Evolutionary conservation across 1,140 invertebrate species (phyloP), one percentile per base, ranked within the genome.

Genomic region (Nasonia giraulti): DNA sequence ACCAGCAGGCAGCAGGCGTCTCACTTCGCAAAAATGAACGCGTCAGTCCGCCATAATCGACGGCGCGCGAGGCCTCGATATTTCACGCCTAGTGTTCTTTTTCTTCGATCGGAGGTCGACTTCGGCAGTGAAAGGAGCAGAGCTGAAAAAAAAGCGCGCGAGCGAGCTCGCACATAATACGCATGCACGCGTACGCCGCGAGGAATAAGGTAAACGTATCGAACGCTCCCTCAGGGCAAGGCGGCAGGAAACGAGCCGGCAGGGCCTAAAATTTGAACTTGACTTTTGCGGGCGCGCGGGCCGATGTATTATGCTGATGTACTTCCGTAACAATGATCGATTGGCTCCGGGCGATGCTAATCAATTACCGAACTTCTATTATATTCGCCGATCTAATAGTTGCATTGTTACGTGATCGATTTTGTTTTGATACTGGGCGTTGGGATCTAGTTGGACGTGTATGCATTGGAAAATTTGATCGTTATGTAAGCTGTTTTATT

Each of bases 121-220:
- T 27, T 47, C 47, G 47, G 23, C 40, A 78, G 82, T 83, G 75
- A 83, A 83, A 83, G 82, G 82, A 69, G 68, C 27, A 12, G 11
- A 31, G 23, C 33, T n/a, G 37, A n/a, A n/a, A 75, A 40, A 75
- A 75, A 8, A 44, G 73, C 33, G 73, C 7, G 37, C 40, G 8
- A n/a, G 33, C 33, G 8, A 8, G 33, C 33, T 37, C 33, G 33
- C 33, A 37, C 3, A 37, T 14, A 74, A 37, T 37, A 62, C 6
- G 33, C 33, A n/a, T 17, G 55, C 55, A 6, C 55, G 20, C 17
- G 17, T 17, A 62, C 55, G 6, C 20, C 40, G 33, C 40, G 37
- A 47, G 74, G 62, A 40, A 40, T 44, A 12, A 44, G 11, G 11
- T 69, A 69, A 80, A 69, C 17, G 12, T 62, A n/a, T 62, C 5